Base-by-base conservation (phyloP, 2,797 vertebrate species). In the Gadopsis bispinosus region DNA sequence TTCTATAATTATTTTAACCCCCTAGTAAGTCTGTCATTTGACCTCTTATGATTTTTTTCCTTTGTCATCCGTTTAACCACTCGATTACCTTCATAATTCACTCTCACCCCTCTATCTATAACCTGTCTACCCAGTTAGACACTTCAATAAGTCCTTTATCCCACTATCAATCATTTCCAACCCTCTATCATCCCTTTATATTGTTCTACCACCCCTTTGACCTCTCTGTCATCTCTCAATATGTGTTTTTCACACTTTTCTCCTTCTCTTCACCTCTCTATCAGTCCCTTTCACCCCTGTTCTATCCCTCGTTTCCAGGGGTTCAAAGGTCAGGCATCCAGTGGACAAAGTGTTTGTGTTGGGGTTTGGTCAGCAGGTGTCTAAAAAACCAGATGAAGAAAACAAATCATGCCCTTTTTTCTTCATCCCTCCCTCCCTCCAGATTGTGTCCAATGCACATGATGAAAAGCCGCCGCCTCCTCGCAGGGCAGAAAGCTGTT, bases 401-500 rank as follows among this genome's bases (percentile, higher is more conserved):
- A 64, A 53, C 22, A 58, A 62, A 51, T 3, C 6, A 12, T 2
- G 4, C 19, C 41, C 6, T 1, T 17, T 16, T 39, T 16, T 33
- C 19, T 19, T 26, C 9, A 5, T 50, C 22, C 39, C 29, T 13
- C 31, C 16, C 31, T 60, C n/a, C 37, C 7, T 65, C 29, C 45
- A 82, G 35, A 66, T n/a, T 11, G 67, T 73, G 64, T 26, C 26
- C 26, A 26, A 26, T 64, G 31, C 20, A 31, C 31, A 37, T 0
- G 45, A 71, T 54, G 50, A 29, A 48, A 73, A 66, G 76, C 14
- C 9, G 4, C 75, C 7, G 4, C 71, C 29, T 2, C 83, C 68
- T 53, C 58, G 8, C 65, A 55, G 69, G 31, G 71, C 75, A 68
- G 55, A 61, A 11, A 58, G 56, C 54, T 22, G 22, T 61, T 85